Percentiles rank a stretch among this genome's conserved stretches.
Conservation (phyloP, 2,113 vertebrate genomes). For the Elanoides forficatus region DNA sequence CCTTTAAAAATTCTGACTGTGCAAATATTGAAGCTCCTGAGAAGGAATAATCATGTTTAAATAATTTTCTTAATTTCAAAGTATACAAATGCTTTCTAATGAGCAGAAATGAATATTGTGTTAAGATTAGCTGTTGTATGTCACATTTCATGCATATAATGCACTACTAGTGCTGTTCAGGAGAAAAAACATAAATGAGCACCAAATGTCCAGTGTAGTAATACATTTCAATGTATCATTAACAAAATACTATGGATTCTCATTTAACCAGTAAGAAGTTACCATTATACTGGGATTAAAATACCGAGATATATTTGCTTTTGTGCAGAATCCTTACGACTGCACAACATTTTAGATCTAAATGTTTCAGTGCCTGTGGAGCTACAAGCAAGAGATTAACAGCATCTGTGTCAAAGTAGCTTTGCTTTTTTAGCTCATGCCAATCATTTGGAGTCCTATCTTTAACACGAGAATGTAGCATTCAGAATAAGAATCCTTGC, state of each 20-base stretch:
- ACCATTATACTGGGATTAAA: neutral
- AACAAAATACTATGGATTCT: neutral
- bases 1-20: neutral
- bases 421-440: neutral
- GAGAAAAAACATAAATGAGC: neutral
- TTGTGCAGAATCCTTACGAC: neutral
- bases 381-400: neutral
- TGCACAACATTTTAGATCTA: neutral
- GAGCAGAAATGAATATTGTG: neutral
- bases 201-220: neutral
- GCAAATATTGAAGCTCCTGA: neutral
- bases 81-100: neutral
- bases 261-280: neutral
- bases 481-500: neutral
- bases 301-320: neutral
- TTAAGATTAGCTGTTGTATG: neutral
- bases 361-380: neutral
- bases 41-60: neutral
- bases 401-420: neutral
- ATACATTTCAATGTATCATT: neutral
- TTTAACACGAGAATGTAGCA: neutral
- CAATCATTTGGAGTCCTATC: neutral
- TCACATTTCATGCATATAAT: neutral
- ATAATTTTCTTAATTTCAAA: neutral
- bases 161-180: neutral